Percentiles rank a stretch among this genome's conserved stretches.
Conservation (phyloP, 53 echinoderm and acorn worm species). For the Antedon mediterranea region DNA sequence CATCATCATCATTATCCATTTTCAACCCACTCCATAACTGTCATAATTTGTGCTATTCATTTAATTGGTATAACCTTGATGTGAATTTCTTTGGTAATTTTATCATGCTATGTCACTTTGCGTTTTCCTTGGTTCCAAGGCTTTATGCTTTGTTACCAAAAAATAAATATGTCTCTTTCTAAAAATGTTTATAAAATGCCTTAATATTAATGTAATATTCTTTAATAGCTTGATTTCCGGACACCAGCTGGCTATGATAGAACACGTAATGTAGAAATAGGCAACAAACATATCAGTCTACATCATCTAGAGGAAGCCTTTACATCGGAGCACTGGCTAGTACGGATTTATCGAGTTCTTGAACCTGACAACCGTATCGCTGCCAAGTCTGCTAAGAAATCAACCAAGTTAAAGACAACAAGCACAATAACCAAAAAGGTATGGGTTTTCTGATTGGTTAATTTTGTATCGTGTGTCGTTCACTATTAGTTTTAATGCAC, state of each 20-base stretch:
- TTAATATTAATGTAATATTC: background rate
- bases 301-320: conserved; percentile 88
- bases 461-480: too few species aligned
- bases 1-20: too few species aligned
- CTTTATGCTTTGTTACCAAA: too few species aligned
- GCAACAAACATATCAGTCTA: conserved; percentile 86
- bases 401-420: conserved; percentile 51
- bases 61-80: too few species aligned
- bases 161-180: too few species aligned
- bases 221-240: conserved; percentile 67
- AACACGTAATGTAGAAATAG: conserved; percentile 86
- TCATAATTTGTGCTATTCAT: too few species aligned
- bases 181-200: too few species aligned
- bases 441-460: background rate
- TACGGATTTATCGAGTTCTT: conserved; percentile 77
- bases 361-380: conserved; percentile 49
- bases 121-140: too few species aligned
- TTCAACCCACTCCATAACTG: too few species aligned
- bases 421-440: background rate
- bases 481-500: too few species aligned
- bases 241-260: conserved; percentile 90
- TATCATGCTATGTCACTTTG: too few species aligned
- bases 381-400: conserved; percentile 17
- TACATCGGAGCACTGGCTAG: conserved; percentile 90
- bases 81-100: too few species aligned